Conservation (phyloP, 2,113 vertebrate species). For the Heliornis fulica region DNA sequence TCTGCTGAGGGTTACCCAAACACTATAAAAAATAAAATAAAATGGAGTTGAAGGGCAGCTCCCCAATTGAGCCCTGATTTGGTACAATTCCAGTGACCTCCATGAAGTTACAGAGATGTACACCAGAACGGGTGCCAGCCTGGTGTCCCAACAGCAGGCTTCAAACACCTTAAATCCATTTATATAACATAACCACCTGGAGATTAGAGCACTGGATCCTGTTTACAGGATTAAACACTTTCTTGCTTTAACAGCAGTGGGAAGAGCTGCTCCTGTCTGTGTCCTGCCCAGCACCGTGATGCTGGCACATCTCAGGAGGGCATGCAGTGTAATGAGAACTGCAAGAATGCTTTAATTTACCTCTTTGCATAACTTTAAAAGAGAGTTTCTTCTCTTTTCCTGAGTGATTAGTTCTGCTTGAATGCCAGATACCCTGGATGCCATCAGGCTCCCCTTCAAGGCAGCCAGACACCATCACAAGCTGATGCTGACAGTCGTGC, state of each 20-base stretch:
- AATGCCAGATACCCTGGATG: not conserved
- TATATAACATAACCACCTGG: not conserved
- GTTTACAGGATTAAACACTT: not conserved
- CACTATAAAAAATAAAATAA: not conserved
- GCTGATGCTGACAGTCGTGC: not conserved
- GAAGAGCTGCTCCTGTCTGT: no score
- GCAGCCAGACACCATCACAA: not conserved
- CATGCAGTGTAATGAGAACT: not conserved
- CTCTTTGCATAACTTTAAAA: not conserved
- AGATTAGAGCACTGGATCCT: not conserved
- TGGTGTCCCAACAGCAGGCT: not conserved
- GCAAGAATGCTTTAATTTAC: not conserved
- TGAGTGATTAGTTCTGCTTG: not conserved
- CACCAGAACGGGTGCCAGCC: not conserved
- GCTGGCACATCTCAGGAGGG: not conserved
- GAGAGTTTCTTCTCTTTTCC: not conserved
- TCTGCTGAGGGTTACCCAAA: not conserved
- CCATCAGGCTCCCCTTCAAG: not conserved
- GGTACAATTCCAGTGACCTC: not conserved
- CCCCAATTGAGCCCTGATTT: not conserved
- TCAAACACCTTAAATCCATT: not conserved
- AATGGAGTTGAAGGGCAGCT: not conserved
- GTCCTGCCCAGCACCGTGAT: not conserved
- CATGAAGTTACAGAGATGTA: not conserved
- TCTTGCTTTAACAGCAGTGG: not conserved